Base-by-base conservation (phyloP, 2,888 invertebrate species). In the Mactromeris polynyma region DNA sequence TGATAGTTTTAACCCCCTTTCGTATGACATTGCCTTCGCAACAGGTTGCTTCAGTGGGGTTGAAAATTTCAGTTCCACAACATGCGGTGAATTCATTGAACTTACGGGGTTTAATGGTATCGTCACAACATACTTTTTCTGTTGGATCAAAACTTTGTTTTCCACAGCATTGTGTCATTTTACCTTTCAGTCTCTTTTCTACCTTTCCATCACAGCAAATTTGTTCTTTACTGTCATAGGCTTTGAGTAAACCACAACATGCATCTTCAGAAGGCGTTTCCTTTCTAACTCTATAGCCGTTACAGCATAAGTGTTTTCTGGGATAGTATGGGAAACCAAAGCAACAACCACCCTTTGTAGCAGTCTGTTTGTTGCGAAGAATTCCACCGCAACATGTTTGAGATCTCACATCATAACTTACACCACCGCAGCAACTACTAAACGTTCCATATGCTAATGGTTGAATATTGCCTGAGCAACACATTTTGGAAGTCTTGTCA, bases 201-300 rank as follows among this genome's bases (percentile, higher is more conserved):
- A 87, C 86, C 2, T 58, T 58, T 42, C 79, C 81, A 69, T 86
- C 81, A 54, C 89, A 89, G 38, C 89, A 89, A 26, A 89, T 54
- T 64, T 89, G 84, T 36, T 33, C 31, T 33, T 81, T 26, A 42
- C 84, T 86, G 26, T 87, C 51, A 38, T 81, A 89, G 0, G 69
- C 64, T 7, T 78, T 31, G 14, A 21, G n/a, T 26, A 79, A n/a
- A 38, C 84, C 89, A 77, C 89, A 89, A 79, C 89, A 89, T 31
- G 69, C 26, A 26, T 83, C 36, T 36, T 83, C 89, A 11, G 46
- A 42, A 21, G 87, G 69, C 9, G 31, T 51, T 19, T 26, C 36
- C 42, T 87, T 89, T 14, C 26, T 19, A 3, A 86, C 78, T 33
- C 40, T 58, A 38, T 79, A 26, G 17, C 86, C 87, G 79, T 84